Evolutionary conservation across 2,113 vertebrate genomes (phyloP).

Genomic region (Hiodon tergisus): DNA sequence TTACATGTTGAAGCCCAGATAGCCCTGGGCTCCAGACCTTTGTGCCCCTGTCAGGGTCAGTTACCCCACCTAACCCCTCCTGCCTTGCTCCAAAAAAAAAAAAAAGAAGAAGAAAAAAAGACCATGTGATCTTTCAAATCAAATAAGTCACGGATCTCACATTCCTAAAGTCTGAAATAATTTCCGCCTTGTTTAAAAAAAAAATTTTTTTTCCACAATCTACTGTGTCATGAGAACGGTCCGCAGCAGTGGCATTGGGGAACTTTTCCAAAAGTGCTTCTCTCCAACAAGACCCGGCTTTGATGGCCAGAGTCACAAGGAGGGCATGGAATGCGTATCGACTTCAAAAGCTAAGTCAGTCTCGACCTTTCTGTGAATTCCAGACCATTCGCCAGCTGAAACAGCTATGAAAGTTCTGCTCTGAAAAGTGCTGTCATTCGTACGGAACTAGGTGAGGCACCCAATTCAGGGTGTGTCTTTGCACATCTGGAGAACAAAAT

Average conservation of each 20-base stretch:
- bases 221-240: constrained; percentile 55
- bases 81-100: constrained; percentile 7
- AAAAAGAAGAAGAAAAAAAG: constrained; percentile 29
- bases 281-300: constrained; percentile 45
- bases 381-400: background rate
- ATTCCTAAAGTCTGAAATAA: constrained; percentile 77
- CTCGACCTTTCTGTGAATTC: constrained; percentile 44
- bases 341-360: constrained; percentile 33
- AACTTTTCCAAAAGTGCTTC: constrained; percentile 44
- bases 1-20: constrained; percentile 45
- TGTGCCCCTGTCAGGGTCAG: constrained; percentile 58
- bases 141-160: constrained; percentile 69
- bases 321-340: constrained; percentile 38
- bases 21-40: constrained; percentile 51
- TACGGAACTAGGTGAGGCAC: background rate
- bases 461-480: background rate
- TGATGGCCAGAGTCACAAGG: constrained; percentile 48
- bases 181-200: constrained; percentile 48
- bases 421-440: background rate
- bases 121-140: constrained; percentile 67
- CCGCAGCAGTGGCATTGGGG: constrained; percentile 18
- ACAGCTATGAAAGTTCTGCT: background rate
- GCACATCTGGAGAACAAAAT: too few species aligned
- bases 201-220: constrained; percentile 37
- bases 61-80: constrained; percentile 9